Evolutionary conservation across 2,888 invertebrate species (phyloP).

Genomic region (Junonia oenone): DNA sequence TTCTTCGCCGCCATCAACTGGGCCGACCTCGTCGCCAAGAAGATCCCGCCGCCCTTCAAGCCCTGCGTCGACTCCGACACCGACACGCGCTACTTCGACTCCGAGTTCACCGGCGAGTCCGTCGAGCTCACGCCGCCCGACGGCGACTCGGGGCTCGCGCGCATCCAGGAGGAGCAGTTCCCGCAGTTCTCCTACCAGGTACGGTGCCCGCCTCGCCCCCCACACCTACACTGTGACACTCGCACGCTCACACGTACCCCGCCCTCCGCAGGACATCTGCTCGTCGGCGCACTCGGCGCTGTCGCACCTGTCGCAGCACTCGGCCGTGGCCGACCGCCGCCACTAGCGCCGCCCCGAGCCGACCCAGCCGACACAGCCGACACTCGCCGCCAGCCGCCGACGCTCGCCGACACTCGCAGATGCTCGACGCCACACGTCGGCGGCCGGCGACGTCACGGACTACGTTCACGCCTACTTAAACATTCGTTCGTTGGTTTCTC

Average conservation of each 20-base stretch:
- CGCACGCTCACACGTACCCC: not conserved
- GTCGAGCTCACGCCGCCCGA: conserved; percentile 98
- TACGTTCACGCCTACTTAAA: not conserved
- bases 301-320: conserved; percentile 67
- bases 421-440: not conserved
- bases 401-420: not conserved
- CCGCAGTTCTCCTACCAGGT: conserved; percentile 90
- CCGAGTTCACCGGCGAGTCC: conserved; percentile 98
- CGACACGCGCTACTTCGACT: conserved; percentile 97
- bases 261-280: conserved; percentile 51
- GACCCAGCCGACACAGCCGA: not conserved
- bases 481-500: not conserved
- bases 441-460: not conserved
- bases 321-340: conserved; percentile 46
- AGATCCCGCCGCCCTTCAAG: conserved; percentile 95
- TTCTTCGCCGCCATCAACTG: conserved; percentile 98
- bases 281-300: conserved; percentile 80
- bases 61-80: conserved; percentile 96
- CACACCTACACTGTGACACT: not conserved
- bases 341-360: conserved; percentile 38
- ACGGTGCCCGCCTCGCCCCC: not conserved
- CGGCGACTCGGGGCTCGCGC: conserved; percentile 75
- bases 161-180: conserved; percentile 86
- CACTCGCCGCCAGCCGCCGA: not conserved
- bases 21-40: conserved; percentile 94